Evolutionary conservation across 2,888 invertebrate species (phyloP).

Genomic region (Elgonia sp.): DNA sequence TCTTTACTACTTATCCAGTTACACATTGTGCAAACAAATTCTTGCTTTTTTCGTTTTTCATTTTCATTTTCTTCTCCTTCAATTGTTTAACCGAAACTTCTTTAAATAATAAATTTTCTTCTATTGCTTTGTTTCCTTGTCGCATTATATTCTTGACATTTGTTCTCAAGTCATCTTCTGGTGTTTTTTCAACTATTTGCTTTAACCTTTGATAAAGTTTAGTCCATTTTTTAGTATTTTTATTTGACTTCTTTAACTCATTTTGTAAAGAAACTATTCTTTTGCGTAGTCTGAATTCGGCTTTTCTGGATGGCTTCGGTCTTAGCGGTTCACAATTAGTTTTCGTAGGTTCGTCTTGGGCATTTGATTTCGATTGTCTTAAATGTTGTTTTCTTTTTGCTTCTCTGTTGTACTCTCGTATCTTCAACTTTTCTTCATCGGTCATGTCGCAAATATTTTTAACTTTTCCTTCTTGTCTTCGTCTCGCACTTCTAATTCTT

Average conservation of each 20-base stretch:
- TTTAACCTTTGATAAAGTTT: constrained; percentile 42
- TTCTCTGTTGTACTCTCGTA: constrained; percentile 44
- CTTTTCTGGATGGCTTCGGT: constrained; percentile 25
- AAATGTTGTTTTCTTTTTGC: constrained; percentile 36
- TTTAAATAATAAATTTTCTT: constrained; percentile 37
- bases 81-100: constrained; percentile 41
- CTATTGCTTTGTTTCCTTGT: constrained; percentile 36
- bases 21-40: constrained; percentile 37
- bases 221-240: constrained; percentile 32
- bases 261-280: constrained; percentile 20
- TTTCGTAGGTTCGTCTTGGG: constrained; percentile 26
- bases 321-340: not conserved
- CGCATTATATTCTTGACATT: constrained; percentile 45
- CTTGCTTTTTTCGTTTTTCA: constrained; percentile 44
- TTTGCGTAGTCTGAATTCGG: constrained; percentile 48
- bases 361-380: not conserved
- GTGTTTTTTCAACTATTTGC: not conserved
- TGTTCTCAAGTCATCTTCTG: constrained; percentile 33
- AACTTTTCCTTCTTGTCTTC: constrained; percentile 32
- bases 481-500: constrained; percentile 46
- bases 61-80: not conserved
- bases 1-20: constrained; percentile 48
- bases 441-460: constrained; percentile 33
- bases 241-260: constrained; percentile 35
- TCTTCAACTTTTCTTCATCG: constrained; percentile 21